Evolutionary conservation across 64 coral and sea anemone genomes (phyloP), one percentile per base, ranked within the genome.

Genomic region (Montipora cactus): DNA sequence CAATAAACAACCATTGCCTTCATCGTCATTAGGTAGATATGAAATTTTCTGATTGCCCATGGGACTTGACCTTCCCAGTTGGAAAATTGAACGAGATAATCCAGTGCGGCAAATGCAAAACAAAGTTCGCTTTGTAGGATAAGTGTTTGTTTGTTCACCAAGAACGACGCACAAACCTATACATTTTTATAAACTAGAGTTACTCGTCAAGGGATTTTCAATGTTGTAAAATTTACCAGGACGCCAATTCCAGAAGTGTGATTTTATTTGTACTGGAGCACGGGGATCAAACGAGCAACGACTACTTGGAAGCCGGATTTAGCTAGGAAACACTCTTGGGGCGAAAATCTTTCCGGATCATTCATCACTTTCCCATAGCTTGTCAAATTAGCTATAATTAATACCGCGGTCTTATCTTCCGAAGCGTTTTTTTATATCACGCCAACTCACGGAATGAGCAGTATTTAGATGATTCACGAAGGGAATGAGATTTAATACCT

Each of bases 321-420:
- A 15, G 21, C 68, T 71, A 13, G 55, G 5, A 61, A 82, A 62
- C 20, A 20, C 47, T 80, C 21, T 11, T 28, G 52, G 19, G 78
- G 4, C 2, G 52, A 80, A 66, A 44, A 82, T 64, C 80, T 82
- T 82, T 82, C 80, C 80, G 80, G 80, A 25, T 64, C 53, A 82
- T 9, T 82, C 80, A 64, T 14, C 80, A 45, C 80, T 44, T 64
- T 58, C 51, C 12, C 23, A 62, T 66, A 82, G 22, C 55, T 61
- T 7, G 11, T 45, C 55, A 57, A 23, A 45, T 62, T 44, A 44
- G 6, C 4, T 64, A 45, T 44, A 15, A 37, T 62, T 8, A 10
- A n/a, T 14, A n/a, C 20, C 19, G 28, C n/a, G 15, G n/a, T 50
- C 20, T 81, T 81, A 81, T 57, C 53, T 57, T 11, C 11, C 53